Conservation (phyloP, 2,888 invertebrate species). For the Rhodophaea formosa region DNA sequence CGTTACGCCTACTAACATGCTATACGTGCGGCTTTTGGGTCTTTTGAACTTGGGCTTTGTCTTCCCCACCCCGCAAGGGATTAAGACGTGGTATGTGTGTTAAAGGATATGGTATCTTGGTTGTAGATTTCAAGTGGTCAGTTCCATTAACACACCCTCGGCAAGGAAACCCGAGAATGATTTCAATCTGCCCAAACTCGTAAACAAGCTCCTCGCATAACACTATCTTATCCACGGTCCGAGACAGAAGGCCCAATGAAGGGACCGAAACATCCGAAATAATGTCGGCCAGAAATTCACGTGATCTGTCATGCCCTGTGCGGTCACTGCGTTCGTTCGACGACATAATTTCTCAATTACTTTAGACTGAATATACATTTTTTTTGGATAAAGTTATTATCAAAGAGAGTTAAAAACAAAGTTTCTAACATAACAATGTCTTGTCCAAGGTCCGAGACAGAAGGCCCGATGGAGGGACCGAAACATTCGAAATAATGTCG, state of each 20-base stretch:
- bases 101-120: too few relatives aligned
- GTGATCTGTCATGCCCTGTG: not conserved
- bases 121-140: not conserved
- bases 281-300: not conserved
- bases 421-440: not conserved
- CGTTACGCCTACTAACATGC: too few relatives aligned
- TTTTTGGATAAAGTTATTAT: too few relatives aligned
- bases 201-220: constrained; percentile 4
- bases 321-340: not conserved
- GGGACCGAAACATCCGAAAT: not conserved
- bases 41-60: too few relatives aligned
- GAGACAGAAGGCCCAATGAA: not conserved
- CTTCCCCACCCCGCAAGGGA: too few relatives aligned
- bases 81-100: too few relatives aligned
- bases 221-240: not conserved
- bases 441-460: not conserved
- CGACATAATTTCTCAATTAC: not conserved
- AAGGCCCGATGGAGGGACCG: not conserved
- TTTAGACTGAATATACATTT: not conserved
- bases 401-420: not conserved
- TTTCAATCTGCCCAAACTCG: not conserved
- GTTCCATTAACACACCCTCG: not conserved
- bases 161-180: not conserved
- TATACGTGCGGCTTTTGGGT: too few relatives aligned
- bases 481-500: not conserved